phyloP scores from a whole-genome alignment of 2,888 invertebrate genomes.

The Acleris laterana region DNA sequence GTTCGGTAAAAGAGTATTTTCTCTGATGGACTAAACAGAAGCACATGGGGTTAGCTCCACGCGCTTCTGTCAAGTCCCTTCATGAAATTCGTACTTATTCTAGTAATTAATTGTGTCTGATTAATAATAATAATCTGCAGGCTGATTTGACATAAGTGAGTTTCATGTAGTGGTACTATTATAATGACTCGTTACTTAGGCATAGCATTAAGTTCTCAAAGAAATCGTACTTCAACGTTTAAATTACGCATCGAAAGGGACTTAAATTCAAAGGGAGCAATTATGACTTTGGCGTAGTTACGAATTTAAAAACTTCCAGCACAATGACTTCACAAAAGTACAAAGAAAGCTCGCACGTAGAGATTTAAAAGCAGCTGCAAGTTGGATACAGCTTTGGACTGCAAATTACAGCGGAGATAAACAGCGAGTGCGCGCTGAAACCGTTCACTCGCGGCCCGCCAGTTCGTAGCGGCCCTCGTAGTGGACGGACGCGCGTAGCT shows the following conservation, averaged over 20 bases:
- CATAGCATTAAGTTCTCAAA: background rate
- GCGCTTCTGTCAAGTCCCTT: too few relatives aligned
- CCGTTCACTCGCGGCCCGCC: constrained; percentile 50
- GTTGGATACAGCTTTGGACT: constrained; percentile 74
- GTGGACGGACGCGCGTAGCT: constrained; percentile 69
- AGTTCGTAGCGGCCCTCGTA: constrained; percentile 71
- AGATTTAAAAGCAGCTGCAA: constrained; percentile 78
- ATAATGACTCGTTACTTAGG: background rate
- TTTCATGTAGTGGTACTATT: background rate
- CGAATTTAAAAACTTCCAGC: constrained; percentile 63
- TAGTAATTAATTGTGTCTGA: constrained; percentile 10
- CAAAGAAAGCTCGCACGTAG: constrained; percentile 75
- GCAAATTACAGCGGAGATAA: constrained; percentile 77
- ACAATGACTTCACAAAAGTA: constrained; percentile 72
- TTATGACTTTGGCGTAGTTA: constrained; percentile 54
- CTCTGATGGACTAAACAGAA: too few relatives aligned
- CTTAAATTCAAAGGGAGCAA: constrained; percentile 46
- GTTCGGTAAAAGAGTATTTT: too few relatives aligned
- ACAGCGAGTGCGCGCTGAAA: constrained; percentile 64
- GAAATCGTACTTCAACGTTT: constrained; percentile 5
- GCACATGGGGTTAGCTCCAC: too few relatives aligned
- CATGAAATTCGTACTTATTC: constrained; percentile 15
- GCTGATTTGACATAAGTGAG: background rate
- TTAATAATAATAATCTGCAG: background rate
- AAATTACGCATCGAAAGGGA: constrained; percentile 16